Evolutionary conservation across 2,797 vertebrate genomes (phyloP), one percentile per base, ranked within the genome.

Genomic region (Toxotes lorentzi): DNA sequence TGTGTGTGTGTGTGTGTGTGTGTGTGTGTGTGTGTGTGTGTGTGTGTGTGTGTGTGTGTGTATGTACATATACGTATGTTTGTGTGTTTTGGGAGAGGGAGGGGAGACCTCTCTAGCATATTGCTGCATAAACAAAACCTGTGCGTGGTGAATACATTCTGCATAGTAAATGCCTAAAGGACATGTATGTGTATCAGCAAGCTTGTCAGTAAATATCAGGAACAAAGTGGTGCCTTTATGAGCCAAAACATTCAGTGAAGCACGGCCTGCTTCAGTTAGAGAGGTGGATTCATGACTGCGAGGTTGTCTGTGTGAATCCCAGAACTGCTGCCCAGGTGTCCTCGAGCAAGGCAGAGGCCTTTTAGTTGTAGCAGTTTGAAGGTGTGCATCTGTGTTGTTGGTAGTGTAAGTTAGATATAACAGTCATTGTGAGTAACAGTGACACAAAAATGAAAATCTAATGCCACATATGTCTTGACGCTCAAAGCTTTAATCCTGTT

Each of bases 91-190:
- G n/a, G n/a, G n/a, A n/a, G n/a, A n/a, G n/a, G n/a, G n/a, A n/a
- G n/a, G n/a, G n/a, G n/a, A n/a, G n/a, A n/a, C n/a, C n/a, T n/a
- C n/a, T n/a, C n/a, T n/a, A n/a, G 76, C 85, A 76, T 73, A 79
- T 85, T 89, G 54, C 70, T 62, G 65, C 60, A 77, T 69, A 83
- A 86, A 89, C 77, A 77, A 81, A 84, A 66, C 65, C 69, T 69
- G 50, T 57, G 70, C 63, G 62, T 47, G 14, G 45, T 79, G 60
- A 74, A 76, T 73, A 68, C 69, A 74, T 78, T 71, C 32, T 86
- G 78, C 82, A 76, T 71, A 57, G 58, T 62, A 78, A 84, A 77
- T 70, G 73, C 24, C 32, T 57, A 60, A 72, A 65, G 66, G 14
- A 8, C 2, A 61, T 67, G 41, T 74, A 60, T 23, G 50, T 32